Evolutionary conservation across 2,888 invertebrate genomes (phyloP).

Genomic region (Drosophila yooni): DNA sequence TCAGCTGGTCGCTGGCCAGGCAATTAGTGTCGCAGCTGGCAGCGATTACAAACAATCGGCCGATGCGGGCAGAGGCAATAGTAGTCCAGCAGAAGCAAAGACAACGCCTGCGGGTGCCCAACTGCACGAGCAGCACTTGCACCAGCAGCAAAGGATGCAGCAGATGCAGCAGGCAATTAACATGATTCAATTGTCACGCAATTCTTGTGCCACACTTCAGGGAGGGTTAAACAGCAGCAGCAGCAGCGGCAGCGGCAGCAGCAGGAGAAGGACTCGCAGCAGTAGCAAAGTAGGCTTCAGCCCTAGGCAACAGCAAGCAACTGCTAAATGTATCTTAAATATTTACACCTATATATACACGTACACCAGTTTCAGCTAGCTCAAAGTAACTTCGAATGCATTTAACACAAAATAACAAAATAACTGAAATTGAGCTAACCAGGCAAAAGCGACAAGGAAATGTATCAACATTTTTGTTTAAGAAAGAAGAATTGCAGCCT

Average conservation of each 20-base stretch:
- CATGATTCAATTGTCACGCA: constrained; percentile 79
- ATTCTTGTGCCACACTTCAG: constrained; percentile 78
- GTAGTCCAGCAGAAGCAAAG: constrained; percentile 25
- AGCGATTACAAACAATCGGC: constrained; percentile 48
- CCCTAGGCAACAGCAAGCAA: constrained; percentile 67
- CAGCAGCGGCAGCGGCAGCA: constrained; percentile 20
- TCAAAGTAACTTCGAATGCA: constrained; percentile 62
- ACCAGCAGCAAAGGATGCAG: constrained; percentile 49
- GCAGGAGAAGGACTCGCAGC: constrained; percentile 8
- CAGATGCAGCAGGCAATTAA: constrained; percentile 76
- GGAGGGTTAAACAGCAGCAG: constrained; percentile 46
- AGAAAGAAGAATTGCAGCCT: constrained; percentile 6
- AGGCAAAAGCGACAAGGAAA: constrained; percentile 4
- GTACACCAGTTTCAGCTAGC: constrained; percentile 59
- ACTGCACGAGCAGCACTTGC: constrained; percentile 32
- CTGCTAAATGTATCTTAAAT: constrained; percentile 73
- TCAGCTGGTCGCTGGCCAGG: constrained; percentile 71
- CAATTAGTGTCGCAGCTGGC: constrained; percentile 69
- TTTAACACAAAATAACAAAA: constrained; percentile 38
- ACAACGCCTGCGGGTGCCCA: constrained; percentile 40
- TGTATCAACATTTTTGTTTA: constrained; percentile 13
- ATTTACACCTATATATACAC: constrained; percentile 55
- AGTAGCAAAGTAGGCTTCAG: constrained; percentile 47
- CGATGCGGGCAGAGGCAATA: constrained; percentile 24
- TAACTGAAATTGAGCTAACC: constrained; percentile 17